phyloP scores from a whole-genome alignment of 2,113 vertebrate species.

The Tychaedon coryphoeus region DNA sequence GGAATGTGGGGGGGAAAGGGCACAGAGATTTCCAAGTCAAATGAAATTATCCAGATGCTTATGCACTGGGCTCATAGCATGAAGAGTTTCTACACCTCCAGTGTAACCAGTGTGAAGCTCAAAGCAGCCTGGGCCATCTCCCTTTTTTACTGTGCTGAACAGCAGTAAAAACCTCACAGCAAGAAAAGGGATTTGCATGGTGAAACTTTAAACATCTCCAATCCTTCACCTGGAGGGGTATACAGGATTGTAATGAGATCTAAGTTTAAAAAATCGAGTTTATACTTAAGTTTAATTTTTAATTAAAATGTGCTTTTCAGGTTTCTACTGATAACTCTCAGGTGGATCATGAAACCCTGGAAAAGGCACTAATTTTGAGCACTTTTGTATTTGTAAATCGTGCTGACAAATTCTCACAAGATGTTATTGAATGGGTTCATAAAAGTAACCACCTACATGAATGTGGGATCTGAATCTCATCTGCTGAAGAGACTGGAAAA shows the following conservation, averaged over 20 bases:
- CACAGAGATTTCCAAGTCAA: neutral
- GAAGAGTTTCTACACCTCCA: neutral
- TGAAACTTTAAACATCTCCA: neutral
- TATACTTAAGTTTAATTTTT: neutral
- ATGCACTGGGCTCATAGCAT: neutral
- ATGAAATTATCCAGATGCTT: neutral
- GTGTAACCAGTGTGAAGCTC: neutral
- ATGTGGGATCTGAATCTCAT: neutral
- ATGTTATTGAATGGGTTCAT: neutral
- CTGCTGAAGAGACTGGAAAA: neutral
- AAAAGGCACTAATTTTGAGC: neutral
- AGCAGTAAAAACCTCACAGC: neutral
- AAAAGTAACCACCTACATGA: neutral
- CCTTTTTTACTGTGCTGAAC: neutral
- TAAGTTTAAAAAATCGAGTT: neutral
- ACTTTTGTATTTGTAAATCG: neutral
- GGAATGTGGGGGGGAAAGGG: accelerated
- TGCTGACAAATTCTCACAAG: neutral
- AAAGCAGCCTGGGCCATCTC: neutral
- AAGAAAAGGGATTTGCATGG: neutral
- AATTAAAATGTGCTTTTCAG: neutral
- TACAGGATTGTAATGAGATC: neutral
- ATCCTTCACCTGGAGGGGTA: neutral
- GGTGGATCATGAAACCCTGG: neutral
- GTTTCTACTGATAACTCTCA: neutral